Evolutionary conservation across 2,888 invertebrate species (phyloP).

Genomic region (Lacanobia wlatinum): DNA sequence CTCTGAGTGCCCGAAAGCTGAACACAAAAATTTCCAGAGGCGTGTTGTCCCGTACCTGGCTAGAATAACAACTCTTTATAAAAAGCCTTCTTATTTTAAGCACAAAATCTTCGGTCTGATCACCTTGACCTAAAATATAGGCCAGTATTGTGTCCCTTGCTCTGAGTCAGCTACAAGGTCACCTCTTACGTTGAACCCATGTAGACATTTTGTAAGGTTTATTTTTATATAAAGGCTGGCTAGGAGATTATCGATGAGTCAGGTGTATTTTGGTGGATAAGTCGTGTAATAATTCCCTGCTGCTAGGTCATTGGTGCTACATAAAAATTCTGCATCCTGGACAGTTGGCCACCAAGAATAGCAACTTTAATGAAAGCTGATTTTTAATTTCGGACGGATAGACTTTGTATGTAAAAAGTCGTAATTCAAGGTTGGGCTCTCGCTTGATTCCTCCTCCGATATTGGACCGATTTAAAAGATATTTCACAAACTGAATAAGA

Average conservation of each 20-base stretch:
- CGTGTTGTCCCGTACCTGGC: no score
- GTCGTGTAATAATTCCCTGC: no score
- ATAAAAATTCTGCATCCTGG: background rate
- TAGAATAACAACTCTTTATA: background rate
- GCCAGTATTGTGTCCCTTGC: background rate
- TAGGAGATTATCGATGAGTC: background rate
- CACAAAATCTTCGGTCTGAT: background rate
- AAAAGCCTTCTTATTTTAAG: slow-evolving; percentile 6
- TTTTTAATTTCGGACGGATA: no score
- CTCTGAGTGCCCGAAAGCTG: background rate
- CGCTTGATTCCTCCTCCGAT: no score
- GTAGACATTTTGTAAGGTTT: background rate
- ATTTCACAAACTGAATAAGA: no score
- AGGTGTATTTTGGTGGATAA: background rate
- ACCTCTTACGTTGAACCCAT: background rate
- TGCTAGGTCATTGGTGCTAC: no score
- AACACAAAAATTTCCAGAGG: background rate
- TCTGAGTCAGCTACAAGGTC: slow-evolving; percentile 21
- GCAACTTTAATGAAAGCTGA: no score
- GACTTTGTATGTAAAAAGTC: no score
- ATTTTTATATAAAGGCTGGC: background rate
- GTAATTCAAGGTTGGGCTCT: no score
- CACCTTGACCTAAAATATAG: slow-evolving; percentile 20
- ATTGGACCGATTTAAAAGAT: no score
- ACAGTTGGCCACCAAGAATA: no score